Conservation (phyloP, 1,140 invertebrate genomes). For the Macrobrachium nipponense region DNA sequence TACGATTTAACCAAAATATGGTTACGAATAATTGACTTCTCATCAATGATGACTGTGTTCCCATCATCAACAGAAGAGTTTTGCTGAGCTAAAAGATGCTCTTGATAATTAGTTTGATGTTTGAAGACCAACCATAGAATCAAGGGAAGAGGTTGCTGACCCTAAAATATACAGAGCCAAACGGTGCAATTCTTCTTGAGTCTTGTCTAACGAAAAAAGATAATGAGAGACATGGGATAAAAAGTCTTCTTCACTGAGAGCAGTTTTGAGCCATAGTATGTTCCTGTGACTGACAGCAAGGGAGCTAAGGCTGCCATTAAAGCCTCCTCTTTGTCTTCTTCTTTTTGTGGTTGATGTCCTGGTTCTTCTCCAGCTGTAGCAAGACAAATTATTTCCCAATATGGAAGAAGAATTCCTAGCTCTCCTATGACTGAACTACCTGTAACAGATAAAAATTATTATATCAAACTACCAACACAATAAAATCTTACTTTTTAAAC, state of each 20-base stretch:
- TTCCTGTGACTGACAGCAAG: constrained; percentile 18
- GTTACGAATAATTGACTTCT: constrained; percentile 47
- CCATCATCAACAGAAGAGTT: constrained; percentile 8
- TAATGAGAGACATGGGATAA: neutral
- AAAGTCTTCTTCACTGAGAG: constrained; percentile 32
- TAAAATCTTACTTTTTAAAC: too few relatives aligned
- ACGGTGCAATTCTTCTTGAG: constrained; percentile 34
- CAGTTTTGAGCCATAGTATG: constrained; percentile 33
- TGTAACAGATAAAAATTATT: neutral
- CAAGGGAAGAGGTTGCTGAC: constrained; percentile 35
- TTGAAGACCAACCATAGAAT: constrained; percentile 44
- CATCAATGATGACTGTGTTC: constrained; percentile 32
- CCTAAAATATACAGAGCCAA: constrained; percentile 27
- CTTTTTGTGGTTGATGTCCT: neutral
- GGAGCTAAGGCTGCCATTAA: constrained; percentile 16
- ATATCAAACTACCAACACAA: too few relatives aligned
- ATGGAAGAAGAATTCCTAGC: constrained; percentile 28
- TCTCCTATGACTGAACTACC: constrained; percentile 28
- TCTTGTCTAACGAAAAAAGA: constrained; percentile 34
- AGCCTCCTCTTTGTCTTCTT: constrained; percentile 27
- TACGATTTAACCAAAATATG: constrained; percentile 52
- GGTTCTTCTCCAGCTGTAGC: constrained; percentile 8
- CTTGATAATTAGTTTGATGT: constrained; percentile 36
- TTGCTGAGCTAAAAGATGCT: constrained; percentile 40
- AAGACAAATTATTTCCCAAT: constrained; percentile 36